phyloP scores from a whole-genome alignment of 1,140 invertebrate species.

The Mya arenaria region DNA sequence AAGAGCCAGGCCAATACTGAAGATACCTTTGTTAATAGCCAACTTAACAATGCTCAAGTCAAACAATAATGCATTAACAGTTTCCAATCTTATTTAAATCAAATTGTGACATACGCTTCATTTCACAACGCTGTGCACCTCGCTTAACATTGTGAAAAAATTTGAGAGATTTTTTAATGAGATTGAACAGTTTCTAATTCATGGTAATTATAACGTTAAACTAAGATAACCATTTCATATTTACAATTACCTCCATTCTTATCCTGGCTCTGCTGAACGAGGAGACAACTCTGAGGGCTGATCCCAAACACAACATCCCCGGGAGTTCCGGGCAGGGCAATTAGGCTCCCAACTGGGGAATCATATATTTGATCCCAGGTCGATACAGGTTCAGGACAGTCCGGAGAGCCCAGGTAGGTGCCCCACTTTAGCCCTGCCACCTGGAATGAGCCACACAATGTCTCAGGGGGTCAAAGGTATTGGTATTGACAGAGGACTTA shows the following conservation, averaged over 20 bases:
- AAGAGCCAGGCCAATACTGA: no score
- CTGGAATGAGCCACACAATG: no score
- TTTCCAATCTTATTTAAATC: no score
- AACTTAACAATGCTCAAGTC: no score
- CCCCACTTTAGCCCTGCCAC: constrained; percentile 90
- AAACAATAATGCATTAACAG: no score
- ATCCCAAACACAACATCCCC: constrained; percentile 88
- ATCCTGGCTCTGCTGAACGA: constrained; percentile 85
- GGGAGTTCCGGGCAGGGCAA: constrained; percentile 84
- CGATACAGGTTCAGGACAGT: constrained; percentile 84
- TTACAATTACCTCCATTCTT: constrained; percentile 75
- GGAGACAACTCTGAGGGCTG: constrained; percentile 84
- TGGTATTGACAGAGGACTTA: no score
- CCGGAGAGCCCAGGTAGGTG: constrained; percentile 90
- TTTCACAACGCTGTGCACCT: no score
- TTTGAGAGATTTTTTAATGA: no score
- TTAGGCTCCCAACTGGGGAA: constrained; percentile 82
- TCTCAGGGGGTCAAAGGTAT: no score
- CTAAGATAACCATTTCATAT: not conserved
- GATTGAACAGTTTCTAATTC: not conserved
- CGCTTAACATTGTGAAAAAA: no score
- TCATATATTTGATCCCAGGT: constrained; percentile 84
- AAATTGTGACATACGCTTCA: no score
- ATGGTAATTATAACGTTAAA: not conserved
- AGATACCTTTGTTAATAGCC: no score